Base-by-base conservation (phyloP, 2,113 vertebrate genomes). In the Lethenteron reissneri region DNA sequence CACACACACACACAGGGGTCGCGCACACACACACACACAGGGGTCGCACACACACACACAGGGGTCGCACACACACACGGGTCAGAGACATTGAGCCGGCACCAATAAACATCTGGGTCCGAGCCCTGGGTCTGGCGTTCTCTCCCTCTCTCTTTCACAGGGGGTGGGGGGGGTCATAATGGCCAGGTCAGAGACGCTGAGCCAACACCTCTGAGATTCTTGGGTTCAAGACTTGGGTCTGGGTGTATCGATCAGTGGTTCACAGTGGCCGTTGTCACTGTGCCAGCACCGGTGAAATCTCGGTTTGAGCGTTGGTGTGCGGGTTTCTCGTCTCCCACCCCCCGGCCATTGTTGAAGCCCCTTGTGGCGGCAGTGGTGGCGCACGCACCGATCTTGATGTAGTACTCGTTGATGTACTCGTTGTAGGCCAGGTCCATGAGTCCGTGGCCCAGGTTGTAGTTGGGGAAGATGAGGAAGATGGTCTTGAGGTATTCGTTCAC, bases 401-500 rank as follows among this genome's bases (percentile, higher is more conserved):
- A 95, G 80, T 97, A 97, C 69, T 97, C 91, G 0, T 95, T 97
- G 78, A 97, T 87, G 78, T 97, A 97, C 75, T 97, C 89, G 0
- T 97, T 97, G 79, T 97, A 97, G 1, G 92, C 92, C 91, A 97
- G 90, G 78, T 97, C 90, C 92, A 96, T 97, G 77, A 97, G 82
- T n/a, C 92, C 92, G 0, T 96, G 92, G 60, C 92, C 92, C 77
- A 97, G 80, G 81, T 97, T 96, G 79, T 97, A 97, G 81, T 97
- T 97, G 71, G 92, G 92, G 74, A 97, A 97, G 73, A 97, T 85
- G 2, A 96, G 86, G 75, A 96, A 97, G 75, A 90, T 94, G 76
- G 87, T 87, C 76, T 97, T 97, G 74, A 97, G 78, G 79, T 97
- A 97, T 70, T 87, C 89, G 80, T 96, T 97, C 69, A 97, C 89